A percentile compares a stretch with the other conserved stretches of the same genome.
Evolutionary conservation across 2,888 invertebrate genomes (phyloP).

Genomic region (Drosophila emarginata): DNA sequence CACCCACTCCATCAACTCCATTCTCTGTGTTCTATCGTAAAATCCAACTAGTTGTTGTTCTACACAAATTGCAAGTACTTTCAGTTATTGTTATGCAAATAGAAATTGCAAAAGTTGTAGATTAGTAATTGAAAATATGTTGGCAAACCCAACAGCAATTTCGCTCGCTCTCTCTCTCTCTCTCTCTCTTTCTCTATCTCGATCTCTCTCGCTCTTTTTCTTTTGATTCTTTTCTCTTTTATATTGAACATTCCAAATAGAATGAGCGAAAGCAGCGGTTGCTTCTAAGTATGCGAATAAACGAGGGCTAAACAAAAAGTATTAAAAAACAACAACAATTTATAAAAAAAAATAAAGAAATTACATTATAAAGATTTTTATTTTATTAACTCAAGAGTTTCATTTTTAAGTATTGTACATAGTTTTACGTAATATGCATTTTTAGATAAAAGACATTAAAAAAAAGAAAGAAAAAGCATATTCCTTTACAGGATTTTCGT

Average conservation of each 20-base stretch:
- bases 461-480: no score
- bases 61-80: slow-evolving; percentile 36
- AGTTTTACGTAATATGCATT: no score
- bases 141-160: slow-evolving; percentile 18
- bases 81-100: slow-evolving; percentile 35
- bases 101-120: slow-evolving; percentile 40
- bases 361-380: no score
- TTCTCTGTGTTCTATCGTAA: background rate
- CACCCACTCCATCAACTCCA: background rate
- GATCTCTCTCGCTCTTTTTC: background rate
- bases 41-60: slow-evolving; percentile 2
- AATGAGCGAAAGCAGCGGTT: background rate
- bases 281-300: background rate
- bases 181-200: background rate
- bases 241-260: slow-evolving; percentile 7
- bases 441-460: no score
- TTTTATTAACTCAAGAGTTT: no score
- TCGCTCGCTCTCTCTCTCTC: background rate
- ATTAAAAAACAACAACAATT: background rate
- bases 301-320: background rate
- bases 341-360: background rate
- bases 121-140: slow-evolving; percentile 70
- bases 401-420: no score
- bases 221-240: background rate
- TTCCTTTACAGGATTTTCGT: no score